Evolutionary conservation across 2,113 vertebrate genomes (phyloP).

Genomic region (Dasypus novemcinctus): DNA sequence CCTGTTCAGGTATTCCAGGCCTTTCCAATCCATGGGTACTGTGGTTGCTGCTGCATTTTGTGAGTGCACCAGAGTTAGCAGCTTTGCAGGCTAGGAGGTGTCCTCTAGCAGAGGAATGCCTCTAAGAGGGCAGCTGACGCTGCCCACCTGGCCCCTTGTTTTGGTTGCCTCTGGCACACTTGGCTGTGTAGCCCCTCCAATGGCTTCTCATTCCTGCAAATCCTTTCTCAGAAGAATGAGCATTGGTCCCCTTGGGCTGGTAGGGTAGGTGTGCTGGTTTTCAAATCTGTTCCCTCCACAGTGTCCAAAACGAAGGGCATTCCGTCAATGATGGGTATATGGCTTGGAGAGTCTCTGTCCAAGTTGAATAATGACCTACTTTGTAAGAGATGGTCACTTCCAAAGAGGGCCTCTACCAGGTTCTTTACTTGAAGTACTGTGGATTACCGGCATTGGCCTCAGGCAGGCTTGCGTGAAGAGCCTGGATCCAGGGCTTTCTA

Average conservation of each 20-base stretch:
- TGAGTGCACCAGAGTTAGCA: background rate
- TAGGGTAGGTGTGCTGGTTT: background rate
- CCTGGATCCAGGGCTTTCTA: background rate
- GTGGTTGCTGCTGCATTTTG: background rate
- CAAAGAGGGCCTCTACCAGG: background rate
- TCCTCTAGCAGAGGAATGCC: background rate
- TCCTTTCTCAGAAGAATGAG: background rate
- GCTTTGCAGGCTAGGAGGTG: background rate
- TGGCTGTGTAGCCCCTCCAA: background rate
- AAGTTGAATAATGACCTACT: background rate
- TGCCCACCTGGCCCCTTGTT: background rate
- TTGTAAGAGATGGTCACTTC: background rate
- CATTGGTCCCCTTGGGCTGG: rapidly evolving
- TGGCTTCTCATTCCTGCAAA: background rate
- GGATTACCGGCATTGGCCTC: background rate
- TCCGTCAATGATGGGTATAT: background rate
- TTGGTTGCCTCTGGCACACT: background rate
- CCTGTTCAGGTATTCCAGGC: background rate
- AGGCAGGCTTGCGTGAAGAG: background rate
- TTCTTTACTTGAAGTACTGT: background rate
- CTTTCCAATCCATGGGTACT: background rate
- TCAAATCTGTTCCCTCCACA: background rate
- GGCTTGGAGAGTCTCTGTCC: background rate
- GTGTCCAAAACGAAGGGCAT: background rate
- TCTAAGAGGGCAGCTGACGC: background rate